Percentiles rank a stretch among this genome's conserved stretches.
Evolutionary conservation across 2,113 vertebrate genomes (phyloP).

Genomic region (Nibea albiflora): DNA sequence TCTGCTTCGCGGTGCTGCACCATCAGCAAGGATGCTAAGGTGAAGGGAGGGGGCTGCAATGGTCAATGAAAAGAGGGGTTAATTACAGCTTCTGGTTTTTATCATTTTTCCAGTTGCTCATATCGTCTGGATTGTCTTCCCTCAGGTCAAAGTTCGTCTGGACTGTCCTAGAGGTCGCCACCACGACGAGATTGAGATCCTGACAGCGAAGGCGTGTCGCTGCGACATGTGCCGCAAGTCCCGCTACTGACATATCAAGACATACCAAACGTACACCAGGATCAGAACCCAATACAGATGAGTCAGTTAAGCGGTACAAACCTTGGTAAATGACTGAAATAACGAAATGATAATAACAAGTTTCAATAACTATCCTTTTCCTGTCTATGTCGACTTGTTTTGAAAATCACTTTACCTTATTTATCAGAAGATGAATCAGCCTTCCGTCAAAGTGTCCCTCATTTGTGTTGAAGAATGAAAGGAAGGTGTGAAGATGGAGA

Average conservation of each 20-base stretch:
- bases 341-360: background rate
- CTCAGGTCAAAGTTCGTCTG: slow-evolving; percentile 89
- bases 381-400: background rate
- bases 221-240: slow-evolving; percentile 91
- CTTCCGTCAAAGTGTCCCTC: background rate
- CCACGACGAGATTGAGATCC: slow-evolving; percentile 86
- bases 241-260: slow-evolving; percentile 82
- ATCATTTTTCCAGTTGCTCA: background rate
- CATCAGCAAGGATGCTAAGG: slow-evolving; percentile 85
- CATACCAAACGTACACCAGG: background rate
- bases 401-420: slow-evolving; percentile 13
- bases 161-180: slow-evolving; percentile 80
- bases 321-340: background rate
- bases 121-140: background rate
- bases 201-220: slow-evolving; percentile 87
- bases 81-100: background rate
- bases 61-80: background rate
- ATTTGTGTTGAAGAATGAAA: background rate
- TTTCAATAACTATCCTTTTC: slow-evolving; percentile 13
- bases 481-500: background rate
- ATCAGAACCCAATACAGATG: background rate
- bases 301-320: background rate
- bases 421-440: slow-evolving; percentile 14
- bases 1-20: slow-evolving; percentile 91
- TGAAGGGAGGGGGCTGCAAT: slow-evolving; percentile 17